A percentile compares a stretch with the other conserved stretches of the same genome.
phyloP scores from a whole-genome alignment of 92 coral and sea anemone species.

The Plumapathes pennacea region DNA sequence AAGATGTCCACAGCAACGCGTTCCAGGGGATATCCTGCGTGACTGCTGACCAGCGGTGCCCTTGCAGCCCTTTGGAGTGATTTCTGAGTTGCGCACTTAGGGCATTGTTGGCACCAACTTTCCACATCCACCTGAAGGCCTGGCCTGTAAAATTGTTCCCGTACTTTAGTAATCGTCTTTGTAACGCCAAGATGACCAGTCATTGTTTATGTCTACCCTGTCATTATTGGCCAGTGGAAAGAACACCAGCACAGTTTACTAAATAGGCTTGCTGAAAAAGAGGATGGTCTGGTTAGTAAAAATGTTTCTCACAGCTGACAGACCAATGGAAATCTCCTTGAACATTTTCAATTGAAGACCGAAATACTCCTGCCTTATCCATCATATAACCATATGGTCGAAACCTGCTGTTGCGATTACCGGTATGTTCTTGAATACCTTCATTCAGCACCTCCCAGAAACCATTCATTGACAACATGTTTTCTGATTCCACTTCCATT shows the following conservation, averaged over 20 bases:
- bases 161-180: too few relatives aligned
- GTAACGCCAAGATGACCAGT: too few relatives aligned
- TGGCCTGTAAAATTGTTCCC: too few relatives aligned
- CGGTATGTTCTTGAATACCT: constrained; percentile 25
- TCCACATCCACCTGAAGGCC: too few relatives aligned
- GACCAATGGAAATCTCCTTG: constrained; percentile 38
- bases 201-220: not conserved
- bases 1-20: too few relatives aligned
- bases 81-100: too few relatives aligned
- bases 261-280: constrained; percentile 3
- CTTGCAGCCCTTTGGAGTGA: too few relatives aligned
- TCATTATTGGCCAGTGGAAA: not conserved
- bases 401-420: constrained; percentile 8
- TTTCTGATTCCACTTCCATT: constrained; percentile 53
- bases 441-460: constrained; percentile 57
- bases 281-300: constrained; percentile 12
- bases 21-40: too few relatives aligned
- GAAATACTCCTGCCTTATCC: constrained; percentile 54
- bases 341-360: constrained; percentile 35
- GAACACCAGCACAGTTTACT: not conserved
- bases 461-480: constrained; percentile 17
- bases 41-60: too few relatives aligned
- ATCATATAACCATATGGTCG: constrained; percentile 46
- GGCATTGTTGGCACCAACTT: too few relatives aligned
- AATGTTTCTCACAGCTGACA: constrained; percentile 47